Evolutionary conservation across 2,113 vertebrate genomes (phyloP).

Genomic region (Albula goreensis): DNA sequence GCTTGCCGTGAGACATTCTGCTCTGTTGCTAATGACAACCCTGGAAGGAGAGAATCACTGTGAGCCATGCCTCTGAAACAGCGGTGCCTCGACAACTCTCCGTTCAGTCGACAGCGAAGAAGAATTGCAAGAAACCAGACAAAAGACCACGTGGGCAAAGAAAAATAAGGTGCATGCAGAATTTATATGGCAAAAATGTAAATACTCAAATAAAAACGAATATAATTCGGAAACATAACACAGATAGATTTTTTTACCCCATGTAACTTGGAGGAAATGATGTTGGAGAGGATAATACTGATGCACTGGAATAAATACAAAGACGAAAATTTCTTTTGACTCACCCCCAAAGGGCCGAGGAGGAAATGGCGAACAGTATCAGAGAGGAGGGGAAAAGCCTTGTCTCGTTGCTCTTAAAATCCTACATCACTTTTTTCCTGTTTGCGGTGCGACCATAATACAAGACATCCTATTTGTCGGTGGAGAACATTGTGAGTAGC

Average conservation of each 20-base stretch:
- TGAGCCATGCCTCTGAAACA: constrained; percentile 9
- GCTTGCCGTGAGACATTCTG: constrained; percentile 24
- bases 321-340: background rate
- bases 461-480: constrained; percentile 58
- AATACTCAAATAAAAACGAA: background rate
- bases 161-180: background rate
- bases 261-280: background rate
- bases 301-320: background rate
- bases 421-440: constrained; percentile 28
- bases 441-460: constrained; percentile 54
- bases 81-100: constrained; percentile 20
- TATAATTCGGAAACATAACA: background rate
- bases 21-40: constrained; percentile 49
- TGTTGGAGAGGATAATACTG: background rate
- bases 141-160: background rate
- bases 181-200: background rate
- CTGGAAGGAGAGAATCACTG: constrained; percentile 30
- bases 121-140: background rate
- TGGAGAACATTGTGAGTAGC: constrained; percentile 51
- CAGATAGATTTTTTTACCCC: background rate
- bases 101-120: background rate
- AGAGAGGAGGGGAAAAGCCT: background rate
- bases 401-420: background rate
- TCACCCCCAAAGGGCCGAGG: background rate
- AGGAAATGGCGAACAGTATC: background rate